A percentile compares a stretch with the other conserved stretches of the same genome.
phyloP scores from a whole-genome alignment of 2,797 vertebrate genomes.

The Leptodactylus fallax region DNA sequence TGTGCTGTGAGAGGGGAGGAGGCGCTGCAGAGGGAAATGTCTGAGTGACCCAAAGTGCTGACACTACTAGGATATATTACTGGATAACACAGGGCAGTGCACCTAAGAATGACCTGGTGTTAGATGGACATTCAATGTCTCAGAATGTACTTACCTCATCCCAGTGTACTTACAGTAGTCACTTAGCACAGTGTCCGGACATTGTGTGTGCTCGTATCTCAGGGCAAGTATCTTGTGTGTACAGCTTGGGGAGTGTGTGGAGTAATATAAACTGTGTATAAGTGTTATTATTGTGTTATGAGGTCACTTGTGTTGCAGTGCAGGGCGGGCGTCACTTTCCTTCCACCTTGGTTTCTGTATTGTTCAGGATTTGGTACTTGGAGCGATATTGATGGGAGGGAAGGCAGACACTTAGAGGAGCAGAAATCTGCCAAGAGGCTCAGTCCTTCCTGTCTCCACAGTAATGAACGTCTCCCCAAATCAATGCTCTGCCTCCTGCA shows the following conservation, averaged over 20 bases:
- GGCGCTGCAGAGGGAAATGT: too few species aligned
- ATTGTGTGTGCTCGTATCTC: neutral
- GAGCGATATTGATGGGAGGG: neutral
- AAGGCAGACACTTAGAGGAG: neutral
- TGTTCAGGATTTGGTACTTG: neutral
- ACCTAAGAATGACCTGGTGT: neutral
- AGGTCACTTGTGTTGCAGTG: neutral
- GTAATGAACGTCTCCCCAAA: neutral
- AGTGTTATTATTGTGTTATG: neutral
- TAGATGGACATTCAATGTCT: neutral
- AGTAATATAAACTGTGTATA: neutral
- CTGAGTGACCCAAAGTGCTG: too few species aligned
- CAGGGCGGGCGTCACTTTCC: neutral
- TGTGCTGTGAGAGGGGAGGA: too few species aligned
- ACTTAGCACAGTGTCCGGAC: neutral
- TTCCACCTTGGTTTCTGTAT: neutral
- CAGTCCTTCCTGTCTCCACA: neutral
- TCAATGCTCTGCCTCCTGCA: neutral
- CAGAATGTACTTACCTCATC: neutral
- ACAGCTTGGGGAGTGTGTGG: too few species aligned
- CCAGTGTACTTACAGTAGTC: neutral
- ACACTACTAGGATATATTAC: too few species aligned
- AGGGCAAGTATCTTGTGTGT: neutral
- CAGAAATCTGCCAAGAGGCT: neutral
- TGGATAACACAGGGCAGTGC: neutral